Conservation (phyloP, 2,888 invertebrate species). For the Tetheella fluctuosa region DNA sequence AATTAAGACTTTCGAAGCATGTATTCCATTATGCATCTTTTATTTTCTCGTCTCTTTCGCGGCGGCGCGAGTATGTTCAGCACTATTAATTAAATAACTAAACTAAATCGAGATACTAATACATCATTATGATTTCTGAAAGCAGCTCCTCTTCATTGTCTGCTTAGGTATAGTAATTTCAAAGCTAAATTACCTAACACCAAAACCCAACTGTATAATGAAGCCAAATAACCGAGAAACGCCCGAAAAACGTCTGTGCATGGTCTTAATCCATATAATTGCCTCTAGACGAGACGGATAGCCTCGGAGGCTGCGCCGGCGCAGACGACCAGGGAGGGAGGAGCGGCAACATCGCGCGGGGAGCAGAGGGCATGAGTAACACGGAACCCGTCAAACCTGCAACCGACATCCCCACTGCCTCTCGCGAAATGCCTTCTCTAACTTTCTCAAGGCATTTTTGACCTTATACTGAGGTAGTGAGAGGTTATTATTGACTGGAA, state of each 20-base stretch:
- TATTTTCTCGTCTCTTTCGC: too few species aligned
- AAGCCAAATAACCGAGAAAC: not conserved
- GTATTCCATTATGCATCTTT: too few species aligned
- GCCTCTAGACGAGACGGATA: slow-evolving; percentile 46
- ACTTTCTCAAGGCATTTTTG: slow-evolving; percentile 32
- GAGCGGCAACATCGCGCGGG: slow-evolving; percentile 32
- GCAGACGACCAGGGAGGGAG: slow-evolving; percentile 50
- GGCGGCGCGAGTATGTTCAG: too few species aligned
- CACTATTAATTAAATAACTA: too few species aligned
- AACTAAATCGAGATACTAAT: too few species aligned
- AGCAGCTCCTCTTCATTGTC: too few species aligned
- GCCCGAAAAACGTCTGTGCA: slow-evolving; percentile 13
- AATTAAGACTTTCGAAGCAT: too few species aligned
- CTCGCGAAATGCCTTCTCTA: slow-evolving; percentile 70
- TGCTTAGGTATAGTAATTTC: not conserved
- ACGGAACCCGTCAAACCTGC: slow-evolving; percentile 81
- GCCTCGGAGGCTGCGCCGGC: slow-evolving; percentile 47
- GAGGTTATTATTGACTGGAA: slow-evolving; percentile 26
- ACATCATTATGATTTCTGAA: not conserved
- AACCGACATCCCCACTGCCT: slow-evolving; percentile 60
- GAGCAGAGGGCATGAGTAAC: slow-evolving; percentile 64
- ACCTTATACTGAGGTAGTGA: slow-evolving; percentile 25
- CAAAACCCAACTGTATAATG: not conserved
- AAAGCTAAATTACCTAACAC: not conserved
- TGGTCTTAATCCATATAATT: slow-evolving; percentile 53